A percentile compares a stretch with the other conserved stretches of the same genome.
These are phyloP conservation scores for Euplagia quadripunctaria DNA, from an alignment of 2,888 invertebrate species.

Conservation along the genomic window DNA sequence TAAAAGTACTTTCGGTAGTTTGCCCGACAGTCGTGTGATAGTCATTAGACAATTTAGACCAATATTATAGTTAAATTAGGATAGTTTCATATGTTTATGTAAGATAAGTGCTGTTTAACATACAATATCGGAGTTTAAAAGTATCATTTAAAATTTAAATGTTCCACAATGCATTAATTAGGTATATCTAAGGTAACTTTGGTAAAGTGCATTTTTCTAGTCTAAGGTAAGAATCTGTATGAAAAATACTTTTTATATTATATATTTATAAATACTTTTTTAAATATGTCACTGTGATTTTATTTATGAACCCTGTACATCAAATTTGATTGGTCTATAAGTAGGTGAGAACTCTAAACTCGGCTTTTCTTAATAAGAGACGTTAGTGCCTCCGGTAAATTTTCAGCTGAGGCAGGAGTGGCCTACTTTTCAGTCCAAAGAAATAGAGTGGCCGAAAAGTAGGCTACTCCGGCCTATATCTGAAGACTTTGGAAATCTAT, in stretches of 20 bases:
- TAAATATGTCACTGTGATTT: not conserved
- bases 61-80: not conserved
- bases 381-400: no score
- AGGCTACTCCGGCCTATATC: no score
- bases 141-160: not conserved
- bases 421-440: no score
- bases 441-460: no score
- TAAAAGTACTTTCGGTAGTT: not conserved
- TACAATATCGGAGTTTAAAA: not conserved
- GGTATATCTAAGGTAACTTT: not conserved
- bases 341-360: no score
- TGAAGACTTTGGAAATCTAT: no score
- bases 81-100: not conserved
- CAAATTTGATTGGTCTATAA: not conserved
- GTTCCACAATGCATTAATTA: not conserved
- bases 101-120: not conserved
- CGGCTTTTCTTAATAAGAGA: no score
- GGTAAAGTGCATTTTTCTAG: conserved; percentile 50
- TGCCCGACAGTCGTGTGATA: not conserved
- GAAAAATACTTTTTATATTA: conserved; percentile 28
- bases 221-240: conserved; percentile 59
- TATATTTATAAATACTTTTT: conserved; percentile 50
- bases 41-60: not conserved
- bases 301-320: not conserved
- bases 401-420: no score